Evolutionary conservation across 2,888 invertebrate species (phyloP), one percentile per base, ranked within the genome.

Genomic region (Epicampocera succincta): DNA sequence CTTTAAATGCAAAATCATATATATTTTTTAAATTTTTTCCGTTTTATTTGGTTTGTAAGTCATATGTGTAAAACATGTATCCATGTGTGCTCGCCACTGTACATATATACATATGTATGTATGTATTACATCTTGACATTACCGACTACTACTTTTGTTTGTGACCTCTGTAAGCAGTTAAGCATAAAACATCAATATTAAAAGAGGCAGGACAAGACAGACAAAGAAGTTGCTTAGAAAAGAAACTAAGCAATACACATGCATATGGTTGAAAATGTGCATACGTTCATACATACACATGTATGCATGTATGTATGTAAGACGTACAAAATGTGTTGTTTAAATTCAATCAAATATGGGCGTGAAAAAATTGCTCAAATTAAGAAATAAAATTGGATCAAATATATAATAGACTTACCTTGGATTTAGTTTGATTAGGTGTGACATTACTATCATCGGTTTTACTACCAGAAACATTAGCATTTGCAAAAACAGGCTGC

Each of bases 371-470:
- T 63, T 58, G 38, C 15, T 17, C 17, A 63, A 21, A 17, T 46
- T 46, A 46, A 48, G 25, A 9, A 15, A 44, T 48, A 38, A 63
- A 74, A 56, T 69, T 83, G 42, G 33, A 46, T 66, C 40, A 48
- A 65, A 56, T 12, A 66, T 42, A 38, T 29, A 12, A 65, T 19
- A 58, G 63, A 73, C 80, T 46, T 82, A 83, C 84, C 84, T 84
- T 83, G 80, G 83, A 72, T 77, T 83, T 83, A n/a, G 48, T 61
- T 83, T 79, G 54, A 60, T 73, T 76, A 75, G 83, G 25, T 61
- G 66, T 68, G 52, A 60, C 72, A 48, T 54, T 71, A 42, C 60
- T 73, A 61, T 72, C 75, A 63, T 68, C 79, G 21, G 68, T 63
- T 73, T 76, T 83, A 15, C 3, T 74, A 50, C 56, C 46, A 75